These are phyloP conservation scores for Oryzias curvinotus DNA, from an alignment of 2,113 vertebrate species.

Conservation along the genomic window DNA sequence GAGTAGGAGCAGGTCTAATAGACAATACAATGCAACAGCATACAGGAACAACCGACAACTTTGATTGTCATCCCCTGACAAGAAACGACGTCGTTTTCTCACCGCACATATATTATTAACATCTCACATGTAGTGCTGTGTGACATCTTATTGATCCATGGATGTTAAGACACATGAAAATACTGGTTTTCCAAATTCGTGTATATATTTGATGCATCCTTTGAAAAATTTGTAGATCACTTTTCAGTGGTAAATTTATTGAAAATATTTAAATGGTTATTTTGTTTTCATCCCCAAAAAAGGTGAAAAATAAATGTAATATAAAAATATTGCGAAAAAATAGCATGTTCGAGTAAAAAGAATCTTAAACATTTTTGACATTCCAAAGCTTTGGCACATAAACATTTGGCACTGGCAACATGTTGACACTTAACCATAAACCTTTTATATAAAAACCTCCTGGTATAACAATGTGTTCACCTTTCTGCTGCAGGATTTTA, in stretches of 20 bases:
- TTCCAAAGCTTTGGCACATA: too few species aligned
- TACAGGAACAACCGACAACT: constrained; percentile 29
- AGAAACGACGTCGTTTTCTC: background rate
- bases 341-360: too few species aligned
- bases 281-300: background rate
- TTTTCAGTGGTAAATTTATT: background rate
- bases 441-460: background rate
- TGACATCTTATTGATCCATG: background rate
- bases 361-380: too few species aligned
- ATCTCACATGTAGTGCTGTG: background rate
- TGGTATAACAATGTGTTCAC: background rate
- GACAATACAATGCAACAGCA: constrained; percentile 30
- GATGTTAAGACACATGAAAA: background rate
- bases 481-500: background rate
- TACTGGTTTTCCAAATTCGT: background rate
- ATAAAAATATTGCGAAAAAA: too few species aligned
- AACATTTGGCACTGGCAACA: too few species aligned
- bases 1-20: constrained; percentile 46
- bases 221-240: background rate
- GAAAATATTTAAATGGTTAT: background rate
- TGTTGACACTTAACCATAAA: too few species aligned
- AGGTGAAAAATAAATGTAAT: background rate
- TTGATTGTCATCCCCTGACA: constrained; percentile 23
- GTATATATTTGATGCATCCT: background rate
- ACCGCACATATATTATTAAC: background rate